A percentile compares a stretch with the other conserved stretches of the same genome.
These are phyloP conservation scores for Capreolus pygargus DNA, from an alignment of 2,113 vertebrate species.

Conservation along the genomic window DNA sequence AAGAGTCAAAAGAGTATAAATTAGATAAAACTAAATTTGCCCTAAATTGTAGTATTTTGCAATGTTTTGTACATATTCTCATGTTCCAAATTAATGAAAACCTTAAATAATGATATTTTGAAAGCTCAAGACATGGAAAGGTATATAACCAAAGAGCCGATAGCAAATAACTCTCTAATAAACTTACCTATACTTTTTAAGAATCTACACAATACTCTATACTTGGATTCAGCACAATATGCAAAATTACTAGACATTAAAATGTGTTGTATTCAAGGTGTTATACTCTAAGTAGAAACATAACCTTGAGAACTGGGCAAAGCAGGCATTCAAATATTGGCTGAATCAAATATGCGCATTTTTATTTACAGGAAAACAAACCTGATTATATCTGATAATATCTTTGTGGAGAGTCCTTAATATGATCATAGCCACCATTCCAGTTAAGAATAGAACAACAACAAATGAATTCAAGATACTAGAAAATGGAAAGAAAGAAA, in stretches of 20 bases:
- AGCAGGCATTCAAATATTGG: neutral
- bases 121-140: neutral
- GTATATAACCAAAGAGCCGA: neutral
- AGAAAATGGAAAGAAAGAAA: conserved; percentile 49
- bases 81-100: neutral
- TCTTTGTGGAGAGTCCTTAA: conserved; percentile 91
- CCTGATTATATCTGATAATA: conserved; percentile 92
- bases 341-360: conserved; percentile 10
- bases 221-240: conserved; percentile 14
- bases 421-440: conserved; percentile 93
- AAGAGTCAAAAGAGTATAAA: conserved; percentile 19
- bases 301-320: neutral
- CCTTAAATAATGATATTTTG: conserved; percentile 5
- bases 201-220: neutral
- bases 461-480: conserved; percentile 95
- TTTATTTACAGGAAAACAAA: conserved; percentile 83
- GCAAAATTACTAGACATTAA: neutral
- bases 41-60: neutral
- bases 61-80: neutral
- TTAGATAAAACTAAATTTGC: neutral
- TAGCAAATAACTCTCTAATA: conserved; percentile 6
- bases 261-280: neutral
- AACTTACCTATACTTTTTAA: neutral
- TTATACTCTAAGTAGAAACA: neutral
- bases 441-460: conserved; percentile 92